A percentile compares a stretch with the other conserved stretches of the same genome.
Conservation (phyloP, 2,888 invertebrate species). For the Leucophora obtusa region DNA sequence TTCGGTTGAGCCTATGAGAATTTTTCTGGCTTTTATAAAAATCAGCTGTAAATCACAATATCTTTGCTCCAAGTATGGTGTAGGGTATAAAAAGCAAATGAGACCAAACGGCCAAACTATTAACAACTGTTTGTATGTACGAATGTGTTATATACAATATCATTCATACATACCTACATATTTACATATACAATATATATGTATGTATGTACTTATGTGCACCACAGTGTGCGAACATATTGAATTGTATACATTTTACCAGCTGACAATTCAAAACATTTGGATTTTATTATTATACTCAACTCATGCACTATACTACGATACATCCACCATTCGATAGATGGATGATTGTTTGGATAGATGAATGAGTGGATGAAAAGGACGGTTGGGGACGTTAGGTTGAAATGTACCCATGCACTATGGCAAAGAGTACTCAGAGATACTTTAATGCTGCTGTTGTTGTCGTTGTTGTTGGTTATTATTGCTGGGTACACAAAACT, state of each 20-base stretch:
- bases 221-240: constrained; percentile 49
- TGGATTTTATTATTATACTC: constrained; percentile 51
- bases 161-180: constrained; percentile 7
- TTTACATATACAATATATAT: not conserved
- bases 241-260: constrained; percentile 50
- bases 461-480: not conserved
- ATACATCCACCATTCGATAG: constrained; percentile 15
- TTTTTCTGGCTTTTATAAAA: no score
- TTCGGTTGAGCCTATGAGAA: no score
- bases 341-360: constrained; percentile 19
- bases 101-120: constrained; percentile 60
- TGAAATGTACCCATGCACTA: constrained; percentile 14
- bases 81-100: constrained; percentile 48
- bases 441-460: not conserved
- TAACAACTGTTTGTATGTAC: constrained; percentile 15
- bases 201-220: no score
- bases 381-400: constrained; percentile 24
- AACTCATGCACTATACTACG: not conserved
- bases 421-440: constrained; percentile 33
- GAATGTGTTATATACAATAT: not conserved
- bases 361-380: constrained; percentile 20
- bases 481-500: constrained; percentile 3
- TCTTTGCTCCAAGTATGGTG: not conserved
- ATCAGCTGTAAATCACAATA: no score
- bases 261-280: constrained; percentile 65